Conservation (phyloP, 2,797 vertebrate species). For the Lacerta agilis region DNA sequence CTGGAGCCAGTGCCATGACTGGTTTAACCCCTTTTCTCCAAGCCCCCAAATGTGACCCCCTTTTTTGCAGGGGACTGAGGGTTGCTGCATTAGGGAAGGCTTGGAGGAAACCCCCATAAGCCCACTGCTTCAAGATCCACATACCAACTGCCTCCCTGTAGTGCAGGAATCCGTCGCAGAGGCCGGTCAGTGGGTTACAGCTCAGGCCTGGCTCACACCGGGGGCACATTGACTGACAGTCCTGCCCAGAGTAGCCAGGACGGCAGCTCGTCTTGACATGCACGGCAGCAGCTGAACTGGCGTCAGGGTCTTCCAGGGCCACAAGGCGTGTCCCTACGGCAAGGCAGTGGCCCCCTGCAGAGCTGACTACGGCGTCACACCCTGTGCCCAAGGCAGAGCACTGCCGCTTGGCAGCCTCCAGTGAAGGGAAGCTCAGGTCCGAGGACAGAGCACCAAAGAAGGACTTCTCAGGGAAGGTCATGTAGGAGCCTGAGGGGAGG, state of each 20-base stretch:
- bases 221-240: slow-evolving; percentile 32
- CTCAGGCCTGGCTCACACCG: slow-evolving; percentile 7
- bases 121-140: not conserved
- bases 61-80: not conserved
- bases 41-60: no score
- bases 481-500: slow-evolving; percentile 8
- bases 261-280: slow-evolving; percentile 33
- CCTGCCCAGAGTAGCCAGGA: slow-evolving; percentile 15
- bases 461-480: slow-evolving; percentile 25
- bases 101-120: not conserved
- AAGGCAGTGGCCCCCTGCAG: not conserved
- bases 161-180: slow-evolving; percentile 33
- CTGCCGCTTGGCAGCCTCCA: slow-evolving; percentile 4
- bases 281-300: not conserved
- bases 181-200: slow-evolving; percentile 22
- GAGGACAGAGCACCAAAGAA: not conserved
- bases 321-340: slow-evolving; percentile 20
- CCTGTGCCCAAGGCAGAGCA: slow-evolving; percentile 28
- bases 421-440: not conserved
- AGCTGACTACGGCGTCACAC: slow-evolving; percentile 29
- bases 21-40: not conserved
- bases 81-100: not conserved
- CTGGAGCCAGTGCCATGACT: no score
- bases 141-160: not conserved
- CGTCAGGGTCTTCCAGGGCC: not conserved